These are phyloP conservation scores for Tribolium freemani DNA, from an alignment of 2,888 invertebrate genomes.

Conservation along the genomic window DNA sequence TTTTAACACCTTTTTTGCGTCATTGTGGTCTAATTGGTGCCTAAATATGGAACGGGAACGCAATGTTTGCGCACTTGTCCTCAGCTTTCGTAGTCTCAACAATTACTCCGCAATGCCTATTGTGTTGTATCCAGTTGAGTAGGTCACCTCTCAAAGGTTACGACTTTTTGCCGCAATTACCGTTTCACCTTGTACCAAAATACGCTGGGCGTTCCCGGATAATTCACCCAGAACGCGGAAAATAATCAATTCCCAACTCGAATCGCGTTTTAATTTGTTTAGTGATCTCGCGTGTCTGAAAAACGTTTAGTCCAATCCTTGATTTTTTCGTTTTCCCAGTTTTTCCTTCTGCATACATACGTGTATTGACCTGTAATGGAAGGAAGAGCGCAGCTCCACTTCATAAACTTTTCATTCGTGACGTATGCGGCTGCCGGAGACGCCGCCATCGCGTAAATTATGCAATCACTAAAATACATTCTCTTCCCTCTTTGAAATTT, in stretches of 20 bases:
- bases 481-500: neutral
- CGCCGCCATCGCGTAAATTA: conserved; percentile 51
- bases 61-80: neutral
- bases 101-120: neutral
- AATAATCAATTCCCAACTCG: conserved; percentile 12
- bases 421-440: conserved; percentile 46
- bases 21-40: no score
- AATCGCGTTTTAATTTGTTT: neutral
- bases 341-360: neutral
- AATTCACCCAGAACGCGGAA: neutral
- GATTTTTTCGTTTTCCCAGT: neutral
- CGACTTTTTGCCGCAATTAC: neutral
- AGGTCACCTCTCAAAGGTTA: neutral
- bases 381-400: conserved; percentile 36
- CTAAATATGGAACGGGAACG: neutral
- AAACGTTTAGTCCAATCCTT: neutral
- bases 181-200: neutral
- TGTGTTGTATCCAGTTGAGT: neutral
- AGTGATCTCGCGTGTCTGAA: neutral
- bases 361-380: conserved; percentile 32
- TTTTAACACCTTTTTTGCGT: no score
- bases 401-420: conserved; percentile 52
- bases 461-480: conserved; percentile 49
- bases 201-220: neutral
- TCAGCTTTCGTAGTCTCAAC: neutral